These are phyloP conservation scores for Anastatus disparis DNA, from an alignment of 1,140 invertebrate species.

Conservation along the genomic window DNA sequence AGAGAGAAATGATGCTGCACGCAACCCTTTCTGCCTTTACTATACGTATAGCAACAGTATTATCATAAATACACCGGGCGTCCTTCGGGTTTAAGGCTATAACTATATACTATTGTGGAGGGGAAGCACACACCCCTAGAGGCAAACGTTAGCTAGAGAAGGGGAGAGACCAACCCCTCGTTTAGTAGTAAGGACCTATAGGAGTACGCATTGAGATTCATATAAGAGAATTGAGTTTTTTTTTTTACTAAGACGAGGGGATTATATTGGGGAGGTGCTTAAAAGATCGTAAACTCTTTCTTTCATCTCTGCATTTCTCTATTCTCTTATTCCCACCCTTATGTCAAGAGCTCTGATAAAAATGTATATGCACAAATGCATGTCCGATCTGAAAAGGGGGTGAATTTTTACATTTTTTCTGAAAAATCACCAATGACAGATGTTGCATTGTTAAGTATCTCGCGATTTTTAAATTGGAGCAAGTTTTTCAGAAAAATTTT, in stretches of 20 bases:
- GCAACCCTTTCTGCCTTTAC: conserved; percentile 29
- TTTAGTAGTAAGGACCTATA: conserved; percentile 27
- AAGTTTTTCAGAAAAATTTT: no score
- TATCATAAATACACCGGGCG: conserved; percentile 34
- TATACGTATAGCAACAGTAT: background rate
- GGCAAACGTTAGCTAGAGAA: background rate
- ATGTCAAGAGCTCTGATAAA: no score
- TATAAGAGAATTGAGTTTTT: no score
- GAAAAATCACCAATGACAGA: conserved; percentile 4
- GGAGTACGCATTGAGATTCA: background rate
- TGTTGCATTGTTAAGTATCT: background rate
- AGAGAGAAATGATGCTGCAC: no score
- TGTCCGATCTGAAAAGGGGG: background rate
- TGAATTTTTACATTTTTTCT: background rate
- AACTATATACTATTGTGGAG: background rate
- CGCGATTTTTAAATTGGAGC: background rate
- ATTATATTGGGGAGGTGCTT: background rate
- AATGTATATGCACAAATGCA: background rate
- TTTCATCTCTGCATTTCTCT: no score
- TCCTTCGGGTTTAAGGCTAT: background rate
- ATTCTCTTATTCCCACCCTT: background rate
- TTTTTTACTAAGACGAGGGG: no score
- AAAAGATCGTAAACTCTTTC: no score
- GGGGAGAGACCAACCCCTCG: conserved; percentile 8
- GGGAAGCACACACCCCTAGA: conserved; percentile 5